Percentiles rank a stretch among this genome's conserved stretches.
Evolutionary conservation across 2,113 vertebrate genomes (phyloP).

Genomic region (Physeter macrocephalus): DNA sequence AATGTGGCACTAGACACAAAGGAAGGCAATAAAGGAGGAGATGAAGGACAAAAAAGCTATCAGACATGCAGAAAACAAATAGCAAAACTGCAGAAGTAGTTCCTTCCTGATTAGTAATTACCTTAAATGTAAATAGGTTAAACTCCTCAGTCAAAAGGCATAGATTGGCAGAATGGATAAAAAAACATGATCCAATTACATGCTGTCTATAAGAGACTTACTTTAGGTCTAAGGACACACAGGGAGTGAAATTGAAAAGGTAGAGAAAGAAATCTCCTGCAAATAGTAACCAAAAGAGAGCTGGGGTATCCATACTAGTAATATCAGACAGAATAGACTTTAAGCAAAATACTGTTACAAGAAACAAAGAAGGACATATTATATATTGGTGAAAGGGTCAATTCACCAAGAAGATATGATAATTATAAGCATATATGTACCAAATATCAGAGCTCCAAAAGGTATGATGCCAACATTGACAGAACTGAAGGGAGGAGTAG

Average conservation of each 20-base stretch:
- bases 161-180: neutral
- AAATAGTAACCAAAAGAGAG: neutral
- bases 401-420: neutral
- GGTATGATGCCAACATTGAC: neutral
- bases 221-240: neutral
- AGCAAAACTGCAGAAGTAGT: neutral
- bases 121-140: neutral
- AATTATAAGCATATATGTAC: neutral
- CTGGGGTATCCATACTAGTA: neutral
- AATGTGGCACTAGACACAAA: neutral
- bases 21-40: neutral
- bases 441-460: neutral
- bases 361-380: neutral
- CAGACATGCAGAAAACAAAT: neutral
- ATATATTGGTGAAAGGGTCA: neutral
- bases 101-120: neutral
- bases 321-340: neutral
- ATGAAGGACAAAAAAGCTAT: neutral
- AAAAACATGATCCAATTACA: neutral
- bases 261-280: neutral
- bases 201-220: neutral
- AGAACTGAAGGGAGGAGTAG: neutral
- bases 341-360: neutral
- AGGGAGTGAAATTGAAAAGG: neutral
- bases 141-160: neutral